Conservation (phyloP, 2,797 vertebrate species). For the Clarias pachynema region DNA sequence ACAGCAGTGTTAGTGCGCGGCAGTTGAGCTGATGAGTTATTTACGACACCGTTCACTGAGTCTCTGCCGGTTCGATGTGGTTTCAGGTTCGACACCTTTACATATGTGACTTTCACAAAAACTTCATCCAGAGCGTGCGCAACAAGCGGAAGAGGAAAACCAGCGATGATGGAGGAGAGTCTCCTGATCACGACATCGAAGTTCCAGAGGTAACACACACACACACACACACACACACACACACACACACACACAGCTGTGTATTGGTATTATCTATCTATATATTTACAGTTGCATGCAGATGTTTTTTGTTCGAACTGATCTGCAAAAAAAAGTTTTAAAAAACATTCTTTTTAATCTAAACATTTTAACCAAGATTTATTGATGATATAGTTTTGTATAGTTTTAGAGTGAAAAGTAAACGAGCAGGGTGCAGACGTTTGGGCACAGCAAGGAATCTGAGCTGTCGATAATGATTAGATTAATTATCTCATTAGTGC, state of each 20-base stretch:
- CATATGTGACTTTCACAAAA: slow-evolving; percentile 99
- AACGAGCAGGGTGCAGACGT: no score
- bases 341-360: no score
- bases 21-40: neutral
- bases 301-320: no score
- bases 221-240: neutral
- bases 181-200: slow-evolving; percentile 93
- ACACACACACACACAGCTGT: neutral
- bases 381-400: no score
- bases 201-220: slow-evolving; percentile 85
- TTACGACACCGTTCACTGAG: neutral
- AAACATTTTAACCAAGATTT: no score
- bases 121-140: slow-evolving; percentile 97
- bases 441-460: no score
- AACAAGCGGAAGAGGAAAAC: slow-evolving; percentile 99
- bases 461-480: no score
- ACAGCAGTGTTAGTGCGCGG: neutral
- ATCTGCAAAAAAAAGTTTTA: no score
- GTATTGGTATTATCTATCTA: neutral
- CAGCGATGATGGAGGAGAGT: slow-evolving; percentile 97
- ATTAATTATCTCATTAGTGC: no score
- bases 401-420: no score
- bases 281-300: neutral
- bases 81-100: slow-evolving; percentile 92
- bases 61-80: neutral